Base-by-base conservation (phyloP, 2,113 vertebrate species). In the Paramisgurnus dabryanus region DNA sequence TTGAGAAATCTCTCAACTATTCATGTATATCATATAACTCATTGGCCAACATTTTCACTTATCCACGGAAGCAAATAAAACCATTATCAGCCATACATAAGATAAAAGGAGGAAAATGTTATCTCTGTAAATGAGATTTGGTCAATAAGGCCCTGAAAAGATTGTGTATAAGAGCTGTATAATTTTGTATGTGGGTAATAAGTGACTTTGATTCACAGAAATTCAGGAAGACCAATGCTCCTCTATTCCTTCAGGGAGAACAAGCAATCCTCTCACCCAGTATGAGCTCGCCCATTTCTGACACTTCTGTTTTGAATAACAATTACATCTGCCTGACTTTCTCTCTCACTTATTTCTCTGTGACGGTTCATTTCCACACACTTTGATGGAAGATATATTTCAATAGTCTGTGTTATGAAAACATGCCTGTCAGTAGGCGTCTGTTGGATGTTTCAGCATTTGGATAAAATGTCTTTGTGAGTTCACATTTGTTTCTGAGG, bases 81-180 rank as follows among this genome's bases (percentile, higher is more conserved):
- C 41, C 27, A 50, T 84, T 79, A 64, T 70, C 15, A 6, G 40
- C 15, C 43, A n/a, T 43, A 39, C 61, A 50, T 45, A 67, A 34
- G 63, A 65, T 61, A 63, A 53, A 63, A 15, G 2, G 43, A 76
- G 17, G 49, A n/a, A 72, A 72, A 1, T 40, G 41, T 27, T 81
- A 53, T 81, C 27, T 75, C 53, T 63, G 75, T 58, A 81, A 69
- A 85, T 81, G 49, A 60, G 78, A 82, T 76, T 68, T 57, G 61
- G n/a, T 45, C 34, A 76, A 78, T 67, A 71, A 81, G 72, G 67
- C 27, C 15, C 40, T 80, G 41, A 84, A 82, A 85, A 86, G 80
- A 83, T 50, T 2, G 18, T 80, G 81, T 34, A 1, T 34, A 34
- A 13, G 67, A 6, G 39, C 67, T 68, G 63, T 58, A 76, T 43